Evolutionary conservation across 2,888 invertebrate species (phyloP).

Genomic region (Himalopsyche japonica): DNA sequence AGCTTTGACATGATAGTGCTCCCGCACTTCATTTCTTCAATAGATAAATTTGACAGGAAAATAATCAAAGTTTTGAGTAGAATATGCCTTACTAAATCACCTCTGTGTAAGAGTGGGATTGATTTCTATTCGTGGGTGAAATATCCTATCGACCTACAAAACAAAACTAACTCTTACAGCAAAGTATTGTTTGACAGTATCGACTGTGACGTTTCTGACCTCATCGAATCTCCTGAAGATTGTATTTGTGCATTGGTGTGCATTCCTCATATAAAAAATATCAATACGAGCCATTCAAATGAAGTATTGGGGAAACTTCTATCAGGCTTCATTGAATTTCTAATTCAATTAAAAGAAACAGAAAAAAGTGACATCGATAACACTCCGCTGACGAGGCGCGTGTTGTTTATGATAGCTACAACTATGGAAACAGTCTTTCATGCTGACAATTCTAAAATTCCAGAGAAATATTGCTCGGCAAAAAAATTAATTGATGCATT

Average conservation of each 20-base stretch:
- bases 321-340: slow-evolving; percentile 42
- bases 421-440: slow-evolving; percentile 65
- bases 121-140: slow-evolving; percentile 66
- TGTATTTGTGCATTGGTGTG: slow-evolving; percentile 59
- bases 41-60: slow-evolving; percentile 58
- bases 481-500: slow-evolving; percentile 53
- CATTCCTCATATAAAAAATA: slow-evolving; percentile 60
- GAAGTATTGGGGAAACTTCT: slow-evolving; percentile 50
- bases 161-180: slow-evolving; percentile 50
- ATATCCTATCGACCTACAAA: slow-evolving; percentile 66
- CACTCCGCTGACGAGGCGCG: slow-evolving; percentile 31
- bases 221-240: slow-evolving; percentile 51
- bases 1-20: slow-evolving; percentile 75
- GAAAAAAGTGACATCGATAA: slow-evolving; percentile 23
- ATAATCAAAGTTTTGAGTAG: slow-evolving; percentile 66
- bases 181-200: slow-evolving; percentile 50
- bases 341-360: background rate
- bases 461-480: slow-evolving; percentile 55
- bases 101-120: slow-evolving; percentile 63
- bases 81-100: slow-evolving; percentile 69
- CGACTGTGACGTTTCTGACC: slow-evolving; percentile 47
- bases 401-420: slow-evolving; percentile 60
- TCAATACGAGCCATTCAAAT: slow-evolving; percentile 50
- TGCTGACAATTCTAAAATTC: slow-evolving; percentile 55
- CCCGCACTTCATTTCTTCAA: slow-evolving; percentile 67